Evolutionary conservation across 30 jellyfish, hydroid and myxozoan species (phyloP).

Genomic region (Hydractinia symbiolongicarpus): DNA sequence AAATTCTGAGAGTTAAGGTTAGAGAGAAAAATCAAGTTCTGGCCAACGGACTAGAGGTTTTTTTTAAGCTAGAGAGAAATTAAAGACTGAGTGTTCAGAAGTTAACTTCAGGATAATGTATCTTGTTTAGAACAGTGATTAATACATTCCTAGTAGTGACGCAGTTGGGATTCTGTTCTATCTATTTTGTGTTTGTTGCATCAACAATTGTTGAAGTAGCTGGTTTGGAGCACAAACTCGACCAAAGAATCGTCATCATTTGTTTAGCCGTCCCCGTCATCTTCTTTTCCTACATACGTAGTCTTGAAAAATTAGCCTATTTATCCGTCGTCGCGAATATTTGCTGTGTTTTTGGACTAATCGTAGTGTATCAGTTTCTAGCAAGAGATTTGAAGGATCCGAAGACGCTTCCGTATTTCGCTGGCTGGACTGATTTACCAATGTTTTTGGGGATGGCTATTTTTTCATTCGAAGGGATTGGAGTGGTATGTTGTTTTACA

Average conservation of each 20-base stretch:
- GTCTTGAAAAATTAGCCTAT: conserved; percentile 86
- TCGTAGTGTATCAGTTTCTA: conserved; percentile 64
- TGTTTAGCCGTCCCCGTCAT: conserved; percentile 67
- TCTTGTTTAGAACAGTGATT: conserved; percentile 53
- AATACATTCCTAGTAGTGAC: conserved; percentile 74
- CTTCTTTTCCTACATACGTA: conserved; percentile 67
- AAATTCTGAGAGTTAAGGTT: no score
- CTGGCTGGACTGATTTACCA: conserved; percentile 76
- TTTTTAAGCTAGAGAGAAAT: no score
- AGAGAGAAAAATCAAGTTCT: no score
- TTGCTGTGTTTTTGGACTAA: conserved; percentile 76
- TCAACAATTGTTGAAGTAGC: conserved; percentile 76
- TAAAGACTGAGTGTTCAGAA: no score
- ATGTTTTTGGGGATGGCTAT: conserved; percentile 84
- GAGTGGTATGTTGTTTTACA: conserved; percentile 63
- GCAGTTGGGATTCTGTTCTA: conserved; percentile 93
- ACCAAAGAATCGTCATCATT: conserved; percentile 60
- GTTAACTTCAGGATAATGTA: background rate
- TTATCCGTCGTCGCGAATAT: conserved; percentile 81
- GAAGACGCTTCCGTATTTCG: conserved; percentile 48
- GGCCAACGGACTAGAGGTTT: no score
- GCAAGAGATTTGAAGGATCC: conserved; percentile 79
- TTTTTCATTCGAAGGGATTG: conserved; percentile 96
- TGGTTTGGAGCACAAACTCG: conserved; percentile 43
- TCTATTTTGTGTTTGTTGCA: conserved; percentile 94